A percentile compares a stretch with the other conserved stretches of the same genome.
Evolutionary conservation across 2,113 vertebrate species (phyloP).

Genomic region (Paratilapia polleni): DNA sequence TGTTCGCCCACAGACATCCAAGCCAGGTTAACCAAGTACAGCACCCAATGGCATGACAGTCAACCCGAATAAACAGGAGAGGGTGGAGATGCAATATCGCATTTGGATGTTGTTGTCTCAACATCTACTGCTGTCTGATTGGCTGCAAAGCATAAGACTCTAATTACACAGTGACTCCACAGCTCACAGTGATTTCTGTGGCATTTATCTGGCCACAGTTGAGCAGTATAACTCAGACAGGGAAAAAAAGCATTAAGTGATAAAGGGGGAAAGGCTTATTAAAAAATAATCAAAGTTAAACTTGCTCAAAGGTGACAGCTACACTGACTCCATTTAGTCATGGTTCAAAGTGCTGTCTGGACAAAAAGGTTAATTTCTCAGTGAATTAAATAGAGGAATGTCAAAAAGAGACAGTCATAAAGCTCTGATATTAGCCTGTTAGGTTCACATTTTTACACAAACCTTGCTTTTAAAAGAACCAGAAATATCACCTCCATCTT

Average conservation of each 20-base stretch:
- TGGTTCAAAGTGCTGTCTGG: not conserved
- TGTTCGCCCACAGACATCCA: not conserved
- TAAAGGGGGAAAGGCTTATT: slow-evolving; percentile 5
- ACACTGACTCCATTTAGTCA: slow-evolving; percentile 20
- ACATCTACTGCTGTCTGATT: not conserved
- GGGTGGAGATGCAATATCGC: not conserved
- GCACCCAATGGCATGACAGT: slow-evolving; percentile 27
- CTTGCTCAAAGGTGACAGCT: slow-evolving; percentile 26
- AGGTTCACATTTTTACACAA: not conserved
- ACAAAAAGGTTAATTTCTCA: slow-evolving; percentile 6
- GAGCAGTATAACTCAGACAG: not conserved
- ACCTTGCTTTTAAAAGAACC: no score
- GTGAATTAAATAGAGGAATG: slow-evolving; percentile 1
- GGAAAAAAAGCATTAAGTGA: not conserved
- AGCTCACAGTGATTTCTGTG: not conserved
- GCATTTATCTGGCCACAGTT: not conserved
- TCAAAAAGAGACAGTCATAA: not conserved
- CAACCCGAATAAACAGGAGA: slow-evolving; percentile 63
- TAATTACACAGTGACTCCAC: not conserved
- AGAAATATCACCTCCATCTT: not conserved
- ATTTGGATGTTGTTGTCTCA: slow-evolving; percentile 5
- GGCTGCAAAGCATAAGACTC: not conserved
- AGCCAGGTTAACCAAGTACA: slow-evolving; percentile 32
- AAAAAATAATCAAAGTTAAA: slow-evolving; percentile 23
- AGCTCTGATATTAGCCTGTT: not conserved